Conservation (phyloP, 2,797 vertebrate genomes). For the Petrocephalus schoutedeni region DNA sequence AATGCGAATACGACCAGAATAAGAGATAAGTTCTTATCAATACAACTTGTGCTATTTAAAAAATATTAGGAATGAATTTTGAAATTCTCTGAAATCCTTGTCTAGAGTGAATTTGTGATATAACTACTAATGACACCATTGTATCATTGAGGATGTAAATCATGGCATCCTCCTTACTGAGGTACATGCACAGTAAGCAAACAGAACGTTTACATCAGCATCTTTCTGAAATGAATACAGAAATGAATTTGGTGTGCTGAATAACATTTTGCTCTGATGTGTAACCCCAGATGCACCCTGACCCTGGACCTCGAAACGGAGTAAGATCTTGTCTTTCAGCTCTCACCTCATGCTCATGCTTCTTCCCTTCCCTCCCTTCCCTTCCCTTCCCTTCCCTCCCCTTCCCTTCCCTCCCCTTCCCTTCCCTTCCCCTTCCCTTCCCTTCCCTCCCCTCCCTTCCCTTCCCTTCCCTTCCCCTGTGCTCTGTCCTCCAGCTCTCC, state of each 20-base stretch:
- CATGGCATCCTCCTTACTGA: neutral
- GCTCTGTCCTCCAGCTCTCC: neutral
- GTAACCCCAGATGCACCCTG: slow-evolving; percentile 46
- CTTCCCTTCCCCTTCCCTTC: too few species aligned
- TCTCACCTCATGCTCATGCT: slow-evolving; percentile 33
- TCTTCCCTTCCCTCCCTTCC: neutral
- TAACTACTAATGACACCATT: neutral
- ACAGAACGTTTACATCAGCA: neutral
- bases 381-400: too few species aligned
- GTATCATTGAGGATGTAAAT: neutral
- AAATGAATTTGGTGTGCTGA: slow-evolving; percentile 40
- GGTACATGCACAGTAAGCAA: neutral
- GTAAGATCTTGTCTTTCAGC: slow-evolving; percentile 49
- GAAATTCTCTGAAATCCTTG: neutral
- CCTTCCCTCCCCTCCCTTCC: neutral
- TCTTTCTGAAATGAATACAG: slow-evolving; percentile 23
- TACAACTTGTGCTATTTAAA: neutral
- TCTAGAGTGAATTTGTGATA: neutral
- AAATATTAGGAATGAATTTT: neutral
- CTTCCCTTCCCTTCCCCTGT: too few species aligned
- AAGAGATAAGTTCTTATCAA: neutral
- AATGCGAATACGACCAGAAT: neutral
- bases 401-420: too few species aligned
- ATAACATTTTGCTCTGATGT: slow-evolving; percentile 50
- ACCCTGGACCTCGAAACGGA: slow-evolving; percentile 47